phyloP scores from a whole-genome alignment of 2,797 vertebrate species.

The Eremophila alpestris region DNA sequence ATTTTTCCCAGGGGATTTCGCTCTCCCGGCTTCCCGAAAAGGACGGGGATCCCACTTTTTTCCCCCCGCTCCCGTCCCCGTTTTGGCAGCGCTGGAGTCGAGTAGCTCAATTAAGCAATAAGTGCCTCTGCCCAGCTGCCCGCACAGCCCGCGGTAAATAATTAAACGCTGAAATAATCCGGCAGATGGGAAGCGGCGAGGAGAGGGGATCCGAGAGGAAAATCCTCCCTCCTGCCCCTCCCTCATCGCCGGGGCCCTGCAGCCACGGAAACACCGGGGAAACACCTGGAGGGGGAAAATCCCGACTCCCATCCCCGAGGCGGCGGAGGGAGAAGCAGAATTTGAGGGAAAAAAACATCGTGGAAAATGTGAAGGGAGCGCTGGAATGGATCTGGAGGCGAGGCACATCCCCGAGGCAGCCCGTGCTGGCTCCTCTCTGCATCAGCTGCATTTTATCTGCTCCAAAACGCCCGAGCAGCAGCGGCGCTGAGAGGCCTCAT shows the following conservation, averaged over 20 bases:
- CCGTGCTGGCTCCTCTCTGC: not conserved
- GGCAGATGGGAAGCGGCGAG: slow-evolving; percentile 65
- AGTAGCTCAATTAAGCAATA: slow-evolving; percentile 71
- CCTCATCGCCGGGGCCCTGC: not conserved
- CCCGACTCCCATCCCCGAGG: not conserved
- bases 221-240: not conserved
- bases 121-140: slow-evolving; percentile 64
- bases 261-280: rapidly evolving
- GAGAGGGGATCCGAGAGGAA: slow-evolving; percentile 21
- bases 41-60: too few relatives aligned
- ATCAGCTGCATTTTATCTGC: slow-evolving; percentile 7
- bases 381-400: not conserved
- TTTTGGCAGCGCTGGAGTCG: slow-evolving; percentile 65
- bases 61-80: not conserved
- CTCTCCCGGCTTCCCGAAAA: rapidly evolving
- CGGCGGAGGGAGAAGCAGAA: not conserved
- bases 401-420: not conserved
- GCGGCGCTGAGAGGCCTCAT: slow-evolving; percentile 1
- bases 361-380: slow-evolving; percentile 16
- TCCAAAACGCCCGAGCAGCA: not conserved
- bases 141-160: slow-evolving; percentile 65
- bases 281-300: not conserved
- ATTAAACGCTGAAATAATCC: slow-evolving; percentile 68
- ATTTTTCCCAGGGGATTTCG: not conserved
- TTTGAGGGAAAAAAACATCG: not conserved